Evolutionary conservation across 2,888 invertebrate genomes (phyloP), one percentile per base, ranked within the genome.

Genomic region (Melanostoma scalare): DNA sequence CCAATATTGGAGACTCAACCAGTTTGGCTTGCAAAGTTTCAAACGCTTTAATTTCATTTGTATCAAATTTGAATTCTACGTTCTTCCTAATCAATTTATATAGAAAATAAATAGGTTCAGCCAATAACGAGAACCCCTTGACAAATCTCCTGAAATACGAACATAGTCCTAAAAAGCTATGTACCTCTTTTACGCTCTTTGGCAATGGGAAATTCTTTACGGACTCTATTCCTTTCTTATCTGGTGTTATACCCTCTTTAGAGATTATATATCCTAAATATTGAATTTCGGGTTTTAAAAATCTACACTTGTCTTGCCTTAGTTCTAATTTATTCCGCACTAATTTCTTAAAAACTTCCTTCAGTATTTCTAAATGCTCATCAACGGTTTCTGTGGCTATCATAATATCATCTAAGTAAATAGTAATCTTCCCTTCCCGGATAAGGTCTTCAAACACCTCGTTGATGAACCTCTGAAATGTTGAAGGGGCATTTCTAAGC

Each of bases 1-100:
- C 82, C 8, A 90, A 69, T 6, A 88, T 75, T n/a, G 86, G 87
- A 10, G 84, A 2, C 5, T 52, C 33, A 6, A 33, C 8, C 10
- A 85, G 42, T 42, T 42, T 63, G 33, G n/a, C 2, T 20, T 79
- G 73, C 5, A 79, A 36, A 9, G 31, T 30, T 40, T 79, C 61
- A 55, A 79, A 68, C n/a, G 33, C 44, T 10, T 50, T 9, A 2
- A 52, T 6, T 50, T 74, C 42, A 20, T 50, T 50, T 4, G 6
- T 9, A 33, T 53, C 61, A n/a, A 68, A 68, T 40, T 48, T 58
- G 52, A 73, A 79, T n/a, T 36, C 33, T 2, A n/a, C 44, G 35
- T 55, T 42, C 20, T 68, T 65, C 38, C 67, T 72, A 2, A 68
- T 8, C 6, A 79, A 48, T 3, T 55, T 30, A 33, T 61, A 53